Base-by-base conservation (phyloP, 2,888 invertebrate genomes). In the Danaus chrysippus region DNA sequence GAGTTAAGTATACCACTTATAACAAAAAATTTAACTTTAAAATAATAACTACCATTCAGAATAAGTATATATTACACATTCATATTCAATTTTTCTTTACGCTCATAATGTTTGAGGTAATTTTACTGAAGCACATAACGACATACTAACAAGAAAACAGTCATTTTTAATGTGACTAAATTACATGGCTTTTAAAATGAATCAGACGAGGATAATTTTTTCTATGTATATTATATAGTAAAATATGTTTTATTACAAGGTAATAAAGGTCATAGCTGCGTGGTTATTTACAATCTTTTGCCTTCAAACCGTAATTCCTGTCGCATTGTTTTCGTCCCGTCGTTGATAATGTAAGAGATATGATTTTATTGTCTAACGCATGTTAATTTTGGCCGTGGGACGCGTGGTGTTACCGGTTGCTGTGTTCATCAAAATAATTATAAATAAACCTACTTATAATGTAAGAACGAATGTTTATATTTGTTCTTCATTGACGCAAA, bases 271-370 rank as follows among this genome's bases (percentile, higher is more conserved):
- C 54, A 67, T 61, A 67, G 58, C 59, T 41, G 53, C 46, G 17
- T 19, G 49, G 34, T 46, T 63, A 44, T 58, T 60, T 60, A 60
- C 53, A 34, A 34, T 56, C 60, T 70, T 65, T 66, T 43, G 68
- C 61, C 60, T 63, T 54, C 68, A 59, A 56, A 78, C 77, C 89
- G 81, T 84, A 80, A 81, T 86, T 89, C 89, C 89, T 86, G 87
- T 75, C 70, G 70, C 71, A 84, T 89, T 89, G 88, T 89, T 83
- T 86, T 78, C 78, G 72, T 78, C 75, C 76, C 71, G 73, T 70
- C 71, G 70, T 68, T 72, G 68, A 70, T 70, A 59, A 65, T 66
- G 56, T 61, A 17, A 63, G 49, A 42, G 65, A 67, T 66, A 65
- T 73, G 83, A 84, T 83, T 77, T 75, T 77, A 76, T 71, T 65